Percentiles rank a stretch among this genome's conserved stretches.
phyloP scores from a whole-genome alignment of 2,888 invertebrate species.

The Seira musarum region DNA sequence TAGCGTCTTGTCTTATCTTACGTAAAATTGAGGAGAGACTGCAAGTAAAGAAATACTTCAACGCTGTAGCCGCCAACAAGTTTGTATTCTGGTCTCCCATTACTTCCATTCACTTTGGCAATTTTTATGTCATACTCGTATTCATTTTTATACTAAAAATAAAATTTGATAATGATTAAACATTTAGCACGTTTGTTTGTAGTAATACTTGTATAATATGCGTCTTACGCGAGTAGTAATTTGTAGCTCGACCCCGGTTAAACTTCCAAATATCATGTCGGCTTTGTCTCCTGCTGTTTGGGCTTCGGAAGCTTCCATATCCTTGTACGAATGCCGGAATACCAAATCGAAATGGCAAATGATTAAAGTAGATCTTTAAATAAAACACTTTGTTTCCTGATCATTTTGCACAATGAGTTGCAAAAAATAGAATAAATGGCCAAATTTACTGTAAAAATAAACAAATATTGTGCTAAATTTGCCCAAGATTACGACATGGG shows the following conservation, averaged over 20 bases:
- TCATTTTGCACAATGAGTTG: background rate
- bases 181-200: background rate
- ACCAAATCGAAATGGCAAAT: too few species aligned
- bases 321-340: too few species aligned
- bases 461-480: too few species aligned
- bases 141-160: conserved; percentile 43
- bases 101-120: background rate
- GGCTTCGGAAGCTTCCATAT: too few species aligned
- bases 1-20: too few species aligned
- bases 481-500: too few species aligned
- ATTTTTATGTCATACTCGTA: conserved; percentile 51
- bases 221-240: conserved; percentile 43
- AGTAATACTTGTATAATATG: background rate
- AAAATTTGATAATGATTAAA: background rate
- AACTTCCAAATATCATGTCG: conserved; percentile 1
- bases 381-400: background rate
- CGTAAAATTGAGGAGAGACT: conserved; percentile 52
- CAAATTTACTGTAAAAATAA: background rate
- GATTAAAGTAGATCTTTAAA: too few species aligned
- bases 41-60: conserved; percentile 52
- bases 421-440: background rate
- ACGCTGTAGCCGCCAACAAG: conserved; percentile 56
- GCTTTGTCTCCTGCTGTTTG: background rate
- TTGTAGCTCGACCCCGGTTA: conserved; percentile 23
- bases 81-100: conserved; percentile 18